Base-by-base conservation (phyloP, 2,113 vertebrate species). In the Marmota flaviventris region DNA sequence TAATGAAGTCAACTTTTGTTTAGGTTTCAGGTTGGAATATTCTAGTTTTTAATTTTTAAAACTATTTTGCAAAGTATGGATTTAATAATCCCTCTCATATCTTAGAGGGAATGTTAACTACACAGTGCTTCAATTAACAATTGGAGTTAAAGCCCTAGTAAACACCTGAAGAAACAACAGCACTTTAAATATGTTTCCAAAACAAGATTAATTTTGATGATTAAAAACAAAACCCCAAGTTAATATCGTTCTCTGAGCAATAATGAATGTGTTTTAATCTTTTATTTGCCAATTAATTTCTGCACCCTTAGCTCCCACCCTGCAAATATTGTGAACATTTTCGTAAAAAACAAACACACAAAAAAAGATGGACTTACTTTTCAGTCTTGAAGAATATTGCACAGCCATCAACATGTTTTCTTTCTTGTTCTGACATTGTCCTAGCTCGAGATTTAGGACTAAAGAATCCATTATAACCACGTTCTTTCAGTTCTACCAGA, bases 381-480 rank as follows among this genome's bases (percentile, higher is more conserved):
- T 99, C 99, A 5, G 99, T 99, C 97, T 99, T 99, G 98, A 99
- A 99, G 99, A 99, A 99, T 98, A 99, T 98, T 98, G 99, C 99
- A 98, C 99, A 99, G 92, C 99, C 99, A 81, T 99, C 99, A 89
- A 99, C 99, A 25, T 99, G 99, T 98, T 99, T 99, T 91, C 99
- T 99, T 98, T 99, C 99, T 37, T 99, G 99, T 98, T 99, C 99
- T 0, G 99, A 99, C 99, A 99, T 99, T 78, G 99, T 99, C 98
- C 99, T 98, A 82, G 99, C 99, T 98, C 99, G 99, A 94, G 99
- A 99, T 98, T 99, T 99, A 95, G 99, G 99, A 98, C 99, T 99
- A 98, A 99, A 99, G 98, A 99, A 99, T 93, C 99, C 99, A 93
- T 99, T 99, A 39, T 99, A 99, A 89, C 99, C 99, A 97, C 99